Conservation (phyloP, 2,113 vertebrate species). For the Clarias magur region DNA sequence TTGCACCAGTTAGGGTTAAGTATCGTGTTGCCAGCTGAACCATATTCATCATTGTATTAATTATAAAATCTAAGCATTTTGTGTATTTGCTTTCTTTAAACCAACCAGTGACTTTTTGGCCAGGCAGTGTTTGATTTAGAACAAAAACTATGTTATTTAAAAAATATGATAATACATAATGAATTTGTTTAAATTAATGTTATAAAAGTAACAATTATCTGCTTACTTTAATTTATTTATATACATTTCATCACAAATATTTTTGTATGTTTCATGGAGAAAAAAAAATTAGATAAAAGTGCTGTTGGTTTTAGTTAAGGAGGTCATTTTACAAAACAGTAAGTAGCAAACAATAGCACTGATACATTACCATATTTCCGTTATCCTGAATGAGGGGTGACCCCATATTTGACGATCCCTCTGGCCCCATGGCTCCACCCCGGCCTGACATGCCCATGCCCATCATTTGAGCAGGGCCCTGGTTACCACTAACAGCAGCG, state of each 20-base stretch:
- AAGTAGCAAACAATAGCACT: slow-evolving; percentile 43
- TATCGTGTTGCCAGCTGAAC: too few species aligned
- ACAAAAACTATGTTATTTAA: neutral
- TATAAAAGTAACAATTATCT: neutral
- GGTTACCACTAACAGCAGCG: slow-evolving; percentile 85
- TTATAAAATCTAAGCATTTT: too few species aligned
- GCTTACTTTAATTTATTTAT: neutral
- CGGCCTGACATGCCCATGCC: slow-evolving; percentile 92
- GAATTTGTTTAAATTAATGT: neutral
- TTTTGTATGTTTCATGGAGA: neutral
- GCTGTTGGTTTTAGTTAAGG: neutral
- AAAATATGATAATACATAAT: neutral
- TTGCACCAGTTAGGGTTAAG: too few species aligned
- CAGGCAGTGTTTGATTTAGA: neutral
- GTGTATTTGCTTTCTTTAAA: too few species aligned
- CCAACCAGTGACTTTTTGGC: too few species aligned
- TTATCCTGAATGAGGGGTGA: slow-evolving; percentile 92
- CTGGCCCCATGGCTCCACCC: slow-evolving; percentile 87
- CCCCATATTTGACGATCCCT: slow-evolving; percentile 89
- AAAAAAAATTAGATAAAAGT: neutral
- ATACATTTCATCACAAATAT: neutral
- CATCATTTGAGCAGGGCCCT: slow-evolving; percentile 95
- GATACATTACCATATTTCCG: slow-evolving; percentile 96
- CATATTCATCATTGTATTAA: too few species aligned
- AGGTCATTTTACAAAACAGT: slow-evolving; percentile 14